phyloP scores from a whole-genome alignment of 2,113 vertebrate genomes.

The Platanista minor region DNA sequence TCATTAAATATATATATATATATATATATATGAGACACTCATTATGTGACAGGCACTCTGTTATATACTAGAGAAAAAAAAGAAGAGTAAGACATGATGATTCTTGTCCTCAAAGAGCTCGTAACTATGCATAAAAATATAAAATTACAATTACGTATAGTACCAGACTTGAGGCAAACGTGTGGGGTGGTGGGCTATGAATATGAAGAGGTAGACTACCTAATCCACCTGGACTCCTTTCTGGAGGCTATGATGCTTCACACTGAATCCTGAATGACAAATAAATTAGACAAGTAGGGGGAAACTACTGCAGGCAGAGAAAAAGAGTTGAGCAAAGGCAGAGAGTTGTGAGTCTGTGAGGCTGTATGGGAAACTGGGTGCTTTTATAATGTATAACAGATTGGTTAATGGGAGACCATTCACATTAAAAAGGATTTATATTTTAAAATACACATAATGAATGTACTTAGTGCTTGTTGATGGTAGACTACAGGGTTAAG shows the following conservation, averaged over 20 bases:
- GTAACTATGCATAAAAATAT: neutral
- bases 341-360: neutral
- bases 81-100: neutral
- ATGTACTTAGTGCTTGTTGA: neutral
- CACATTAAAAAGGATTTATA: neutral
- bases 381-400: neutral
- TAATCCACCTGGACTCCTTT: neutral
- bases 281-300: neutral
- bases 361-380: neutral
- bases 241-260: neutral
- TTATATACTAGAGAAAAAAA: neutral
- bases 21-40: neutral
- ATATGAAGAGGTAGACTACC: neutral
- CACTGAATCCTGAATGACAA: slow-evolving; percentile 21
- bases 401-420: neutral
- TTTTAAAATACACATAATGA: neutral
- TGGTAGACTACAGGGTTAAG: neutral
- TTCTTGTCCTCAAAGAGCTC: neutral
- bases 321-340: neutral
- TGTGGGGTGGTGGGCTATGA: neutral
- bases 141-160: neutral
- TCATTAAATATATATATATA: neutral
- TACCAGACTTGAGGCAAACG: neutral
- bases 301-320: neutral
- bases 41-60: neutral